phyloP scores from a whole-genome alignment of 2,888 invertebrate genomes.

The Nysson spinosus region DNA sequence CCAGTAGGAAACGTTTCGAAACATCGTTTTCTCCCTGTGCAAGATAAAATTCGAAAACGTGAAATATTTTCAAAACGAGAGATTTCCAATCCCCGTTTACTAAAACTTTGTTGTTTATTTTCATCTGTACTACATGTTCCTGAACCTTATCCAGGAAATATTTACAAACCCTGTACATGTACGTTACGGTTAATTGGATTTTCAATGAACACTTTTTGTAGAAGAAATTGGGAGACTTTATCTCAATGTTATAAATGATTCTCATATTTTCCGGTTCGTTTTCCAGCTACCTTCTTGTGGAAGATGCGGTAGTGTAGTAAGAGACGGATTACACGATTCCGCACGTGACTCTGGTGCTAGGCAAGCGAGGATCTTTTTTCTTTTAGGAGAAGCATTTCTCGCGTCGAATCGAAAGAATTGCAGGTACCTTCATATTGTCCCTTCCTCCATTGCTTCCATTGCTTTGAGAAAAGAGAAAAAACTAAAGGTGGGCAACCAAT shows the following conservation, averaged over 20 bases:
- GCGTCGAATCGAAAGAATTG: constrained; percentile 15
- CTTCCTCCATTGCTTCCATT: neutral
- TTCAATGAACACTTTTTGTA: too few relatives aligned
- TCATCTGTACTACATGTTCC: too few relatives aligned
- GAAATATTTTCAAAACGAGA: too few relatives aligned
- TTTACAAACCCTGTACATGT: too few relatives aligned
- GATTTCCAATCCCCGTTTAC: too few relatives aligned
- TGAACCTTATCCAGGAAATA: too few relatives aligned
- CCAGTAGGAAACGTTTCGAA: too few relatives aligned
- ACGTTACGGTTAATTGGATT: too few relatives aligned
- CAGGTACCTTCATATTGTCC: constrained; percentile 12
- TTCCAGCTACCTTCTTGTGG: constrained; percentile 19
- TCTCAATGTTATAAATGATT: neutral
- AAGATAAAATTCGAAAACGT: too few relatives aligned
- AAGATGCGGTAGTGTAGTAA: constrained; percentile 34
- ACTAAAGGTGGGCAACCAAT: constrained; percentile 16
- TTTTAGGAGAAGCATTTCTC: constrained; percentile 5
- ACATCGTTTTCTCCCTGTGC: too few relatives aligned
- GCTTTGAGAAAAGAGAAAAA: constrained; percentile 1
- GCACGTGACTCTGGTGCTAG: constrained; percentile 51
- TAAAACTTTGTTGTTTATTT: too few relatives aligned
- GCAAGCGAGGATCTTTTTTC: constrained; percentile 21
- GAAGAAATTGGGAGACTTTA: too few relatives aligned
- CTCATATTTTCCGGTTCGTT: neutral
- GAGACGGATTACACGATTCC: constrained; percentile 37